Evolutionary conservation across 2,888 invertebrate genomes (phyloP).

Genomic region (Ptychoptera contaminata): DNA sequence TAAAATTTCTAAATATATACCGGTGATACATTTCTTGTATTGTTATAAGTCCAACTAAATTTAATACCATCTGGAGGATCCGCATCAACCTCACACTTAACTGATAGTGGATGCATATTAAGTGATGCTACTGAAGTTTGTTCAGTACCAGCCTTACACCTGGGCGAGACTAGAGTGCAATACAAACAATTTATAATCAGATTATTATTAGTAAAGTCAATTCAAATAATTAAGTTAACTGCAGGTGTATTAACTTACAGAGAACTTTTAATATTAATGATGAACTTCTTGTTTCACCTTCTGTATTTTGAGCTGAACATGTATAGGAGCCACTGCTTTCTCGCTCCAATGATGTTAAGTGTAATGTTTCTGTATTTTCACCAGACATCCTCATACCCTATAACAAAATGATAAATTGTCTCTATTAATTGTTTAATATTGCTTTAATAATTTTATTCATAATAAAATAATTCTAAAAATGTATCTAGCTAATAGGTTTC

Average conservation of each 20-base stretch:
- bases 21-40: slow-evolving; percentile 58
- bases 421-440: too few relatives aligned
- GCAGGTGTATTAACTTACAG: slow-evolving; percentile 44
- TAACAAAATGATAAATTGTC: slow-evolving; percentile 8
- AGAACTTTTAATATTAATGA: slow-evolving; percentile 56
- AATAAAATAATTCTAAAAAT: too few relatives aligned
- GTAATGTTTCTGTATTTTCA: slow-evolving; percentile 37
- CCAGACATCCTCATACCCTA: slow-evolving; percentile 34
- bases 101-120: slow-evolving; percentile 53
- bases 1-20: slow-evolving; percentile 29
- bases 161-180: slow-evolving; percentile 47
- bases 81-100: slow-evolving; percentile 69
- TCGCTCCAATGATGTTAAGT: slow-evolving; percentile 49
- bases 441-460: too few relatives aligned
- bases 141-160: slow-evolving; percentile 57
- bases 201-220: too few relatives aligned
- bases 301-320: slow-evolving; percentile 64
- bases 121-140: slow-evolving; percentile 55
- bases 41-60: slow-evolving; percentile 77
- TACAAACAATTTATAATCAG: too few relatives aligned
- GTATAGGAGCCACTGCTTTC: slow-evolving; percentile 63
- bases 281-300: slow-evolving; percentile 65
- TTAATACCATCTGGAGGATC: slow-evolving; percentile 52
- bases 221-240: not conserved
- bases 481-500: too few relatives aligned